Base-by-base conservation (phyloP, 2,113 vertebrate genomes). In the Chitala chitala region DNA sequence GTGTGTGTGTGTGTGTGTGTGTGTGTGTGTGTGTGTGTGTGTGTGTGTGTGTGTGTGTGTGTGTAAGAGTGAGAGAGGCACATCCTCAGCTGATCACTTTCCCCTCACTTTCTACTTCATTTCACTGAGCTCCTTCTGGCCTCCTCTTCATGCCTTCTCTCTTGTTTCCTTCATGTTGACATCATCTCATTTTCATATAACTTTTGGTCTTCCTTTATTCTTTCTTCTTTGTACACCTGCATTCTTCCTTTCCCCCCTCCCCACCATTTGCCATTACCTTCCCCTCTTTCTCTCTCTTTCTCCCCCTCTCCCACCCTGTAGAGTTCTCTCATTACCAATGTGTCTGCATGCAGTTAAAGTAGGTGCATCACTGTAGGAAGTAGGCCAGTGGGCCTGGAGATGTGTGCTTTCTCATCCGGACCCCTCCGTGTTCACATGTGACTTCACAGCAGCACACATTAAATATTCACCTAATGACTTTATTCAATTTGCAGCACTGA, bases 131-230 rank as follows among this genome's bases (percentile, higher is more conserved):
- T n/a, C n/a, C n/a, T n/a, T n/a, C n/a, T n/a, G n/a, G n/a, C n/a
- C n/a, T n/a, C n/a, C n/a, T n/a, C n/a, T n/a, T n/a, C n/a, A n/a
- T n/a, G n/a, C n/a, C n/a, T n/a, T 56, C 36, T 68, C 31, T 50
- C 24, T 50, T 1, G 5, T 26, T 54, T 31, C 69, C 48, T 33
- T 17, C 40, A n/a, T 66, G n/a, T 46, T 42, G n/a, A 58, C 22
- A 46, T 71, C 44, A 22, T 72, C 55, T 61, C 42, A 5, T 24
- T 66, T 44, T 46, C 38, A 54, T 44, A 10, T 24, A 17, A 13
- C 42, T 65, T 53, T 54, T 59, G 26, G 33, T 74, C 66, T 20
- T 42, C 59, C 15, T 53, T 68, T 51, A 5, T 75, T 70, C 5
- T 72, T 36, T 76, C 48, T 48, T 70, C 20, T n/a, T 53, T 69